A percentile compares a stretch with the other conserved stretches of the same genome.
Evolutionary conservation across 2,888 invertebrate genomes (phyloP).

Genomic region (Troilus luridus): DNA sequence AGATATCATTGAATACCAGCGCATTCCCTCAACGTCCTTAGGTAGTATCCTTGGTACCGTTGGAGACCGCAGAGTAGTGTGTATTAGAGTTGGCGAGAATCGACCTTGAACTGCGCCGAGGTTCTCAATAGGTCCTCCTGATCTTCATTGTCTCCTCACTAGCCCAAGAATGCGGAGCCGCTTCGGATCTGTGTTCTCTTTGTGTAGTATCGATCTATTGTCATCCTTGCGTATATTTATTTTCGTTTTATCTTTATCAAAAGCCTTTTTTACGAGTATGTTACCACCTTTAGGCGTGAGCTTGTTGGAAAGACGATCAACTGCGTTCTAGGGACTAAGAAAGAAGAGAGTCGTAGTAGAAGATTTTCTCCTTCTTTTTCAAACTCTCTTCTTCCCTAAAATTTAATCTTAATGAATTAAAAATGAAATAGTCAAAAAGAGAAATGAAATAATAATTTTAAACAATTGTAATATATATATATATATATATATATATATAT

Average conservation of each 20-base stretch:
- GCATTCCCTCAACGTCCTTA: not conserved
- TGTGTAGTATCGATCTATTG: conserved; percentile 1
- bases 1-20: not conserved
- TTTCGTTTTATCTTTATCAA: not conserved
- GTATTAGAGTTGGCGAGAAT: not conserved
- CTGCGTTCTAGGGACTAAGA: not conserved
- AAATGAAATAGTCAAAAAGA: no score
- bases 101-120: not conserved
- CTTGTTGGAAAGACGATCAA: not conserved
- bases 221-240: not conserved
- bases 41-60: conserved; percentile 8
- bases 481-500: no score
- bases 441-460: no score
- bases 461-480: no score
- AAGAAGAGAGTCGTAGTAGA: no score
- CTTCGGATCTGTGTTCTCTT: not conserved
- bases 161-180: conserved; percentile 23
- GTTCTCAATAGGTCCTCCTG: not conserved
- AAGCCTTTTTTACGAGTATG: not conserved
- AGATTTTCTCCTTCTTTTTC: no score
- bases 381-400: no score
- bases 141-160: not conserved
- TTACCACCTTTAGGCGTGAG: not conserved
- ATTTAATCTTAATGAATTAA: no score
- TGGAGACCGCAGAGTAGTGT: not conserved